Percentiles rank a stretch among this genome's conserved stretches.
These are phyloP conservation scores for Zaprionus nigranus DNA, from an alignment of 1,140 invertebrate species.

Conservation along the genomic window DNA sequence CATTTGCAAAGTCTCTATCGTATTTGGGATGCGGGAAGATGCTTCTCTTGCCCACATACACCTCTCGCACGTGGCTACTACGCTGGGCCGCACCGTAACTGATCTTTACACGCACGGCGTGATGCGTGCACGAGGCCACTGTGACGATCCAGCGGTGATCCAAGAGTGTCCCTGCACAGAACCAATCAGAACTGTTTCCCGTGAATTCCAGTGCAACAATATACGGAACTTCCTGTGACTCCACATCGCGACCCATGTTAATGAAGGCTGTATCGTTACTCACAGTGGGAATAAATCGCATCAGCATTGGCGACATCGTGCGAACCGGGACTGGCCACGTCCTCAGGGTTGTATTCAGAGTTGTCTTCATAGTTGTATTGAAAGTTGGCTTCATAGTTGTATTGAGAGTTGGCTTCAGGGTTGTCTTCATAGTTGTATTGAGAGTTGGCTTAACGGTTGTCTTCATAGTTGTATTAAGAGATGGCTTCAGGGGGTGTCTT, in stretches of 20 bases:
- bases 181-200: neutral
- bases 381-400: too few relatives aligned
- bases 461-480: too few relatives aligned
- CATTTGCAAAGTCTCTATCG: slow-evolving; percentile 11
- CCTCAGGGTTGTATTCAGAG: neutral
- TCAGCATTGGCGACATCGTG: neutral
- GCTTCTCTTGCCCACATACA: slow-evolving; percentile 8
- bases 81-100: slow-evolving; percentile 13
- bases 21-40: slow-evolving; percentile 12
- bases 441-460: too few relatives aligned
- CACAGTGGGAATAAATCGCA: slow-evolving; percentile 18
- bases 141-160: slow-evolving; percentile 38
- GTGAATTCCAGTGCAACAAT: slow-evolving; percentile 37
- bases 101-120: slow-evolving; percentile 10
- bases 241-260: slow-evolving; percentile 5
- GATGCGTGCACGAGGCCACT: slow-evolving; percentile 34
- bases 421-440: too few relatives aligned
- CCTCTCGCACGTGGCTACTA: neutral
- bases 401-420: too few relatives aligned
- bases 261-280: neutral
- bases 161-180: slow-evolving; percentile 32
- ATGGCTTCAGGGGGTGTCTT: too few relatives aligned
- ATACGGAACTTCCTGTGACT: slow-evolving; percentile 7
- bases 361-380: neutral
- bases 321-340: too few relatives aligned